These are phyloP conservation scores for Euplexia lucipara DNA, from an alignment of 2,888 invertebrate species.

Conservation along the genomic window DNA sequence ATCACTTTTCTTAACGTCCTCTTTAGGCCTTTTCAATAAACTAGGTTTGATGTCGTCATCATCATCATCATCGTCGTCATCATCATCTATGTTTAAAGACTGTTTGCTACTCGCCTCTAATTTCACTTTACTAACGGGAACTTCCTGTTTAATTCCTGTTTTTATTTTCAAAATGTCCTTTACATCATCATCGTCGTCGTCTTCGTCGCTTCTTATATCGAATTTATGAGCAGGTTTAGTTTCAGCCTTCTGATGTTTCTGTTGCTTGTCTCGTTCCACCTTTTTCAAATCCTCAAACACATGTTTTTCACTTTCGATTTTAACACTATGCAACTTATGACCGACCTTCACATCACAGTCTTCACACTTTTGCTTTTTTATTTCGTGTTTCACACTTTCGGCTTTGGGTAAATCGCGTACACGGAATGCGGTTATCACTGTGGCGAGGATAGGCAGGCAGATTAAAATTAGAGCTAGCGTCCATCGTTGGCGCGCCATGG, in stretches of 20 bases:
- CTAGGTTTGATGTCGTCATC: constrained; percentile 50
- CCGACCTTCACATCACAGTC: constrained; percentile 84
- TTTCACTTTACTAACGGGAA: constrained; percentile 60
- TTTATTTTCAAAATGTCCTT: constrained; percentile 63
- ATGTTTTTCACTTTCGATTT: constrained; percentile 82
- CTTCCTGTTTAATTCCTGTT: constrained; percentile 67
- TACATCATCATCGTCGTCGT: constrained; percentile 69
- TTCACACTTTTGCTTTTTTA: constrained; percentile 80
- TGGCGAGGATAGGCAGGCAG: constrained; percentile 85
- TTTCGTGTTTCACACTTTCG: constrained; percentile 74
- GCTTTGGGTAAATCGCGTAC: constrained; percentile 86
- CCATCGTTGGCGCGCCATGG: constrained; percentile 87
- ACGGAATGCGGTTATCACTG: constrained; percentile 90
- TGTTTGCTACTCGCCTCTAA: constrained; percentile 55
- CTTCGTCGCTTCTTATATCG: constrained; percentile 74
- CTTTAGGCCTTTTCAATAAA: constrained; percentile 42
- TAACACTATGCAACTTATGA: constrained; percentile 80
- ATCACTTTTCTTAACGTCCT: constrained; percentile 41
- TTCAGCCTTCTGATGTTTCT: constrained; percentile 72
- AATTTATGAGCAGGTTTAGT: constrained; percentile 70
- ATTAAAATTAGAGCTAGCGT: constrained; percentile 88
- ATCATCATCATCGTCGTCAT: constrained; percentile 61
- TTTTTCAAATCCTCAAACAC: constrained; percentile 78
- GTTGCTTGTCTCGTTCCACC: constrained; percentile 76
- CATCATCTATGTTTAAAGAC: constrained; percentile 49